Percentiles rank a stretch among this genome's conserved stretches.
phyloP scores from a whole-genome alignment of 2,113 vertebrate genomes.

The Solea solea region DNA sequence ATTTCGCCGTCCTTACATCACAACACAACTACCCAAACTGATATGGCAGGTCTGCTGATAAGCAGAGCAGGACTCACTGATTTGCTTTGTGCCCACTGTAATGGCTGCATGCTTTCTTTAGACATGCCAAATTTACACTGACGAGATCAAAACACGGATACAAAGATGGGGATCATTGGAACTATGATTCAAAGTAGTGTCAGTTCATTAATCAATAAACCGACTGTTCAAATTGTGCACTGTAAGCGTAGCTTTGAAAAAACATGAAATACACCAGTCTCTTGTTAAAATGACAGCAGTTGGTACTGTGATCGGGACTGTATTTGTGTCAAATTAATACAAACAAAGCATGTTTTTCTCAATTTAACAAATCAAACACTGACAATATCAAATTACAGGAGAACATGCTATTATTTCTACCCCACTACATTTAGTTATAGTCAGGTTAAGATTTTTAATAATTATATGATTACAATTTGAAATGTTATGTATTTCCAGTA shows the following conservation, averaged over 20 bases:
- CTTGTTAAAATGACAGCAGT: neutral
- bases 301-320: neutral
- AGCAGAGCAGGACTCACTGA: slow-evolving; percentile 72
- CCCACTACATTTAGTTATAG: too few species aligned
- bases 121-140: slow-evolving; percentile 50
- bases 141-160: slow-evolving; percentile 43
- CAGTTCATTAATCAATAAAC: neutral
- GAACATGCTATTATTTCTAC: neutral
- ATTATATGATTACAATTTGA: too few species aligned
- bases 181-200: neutral
- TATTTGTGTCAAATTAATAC: slow-evolving; percentile 6
- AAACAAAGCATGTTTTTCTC: slow-evolving; percentile 8
- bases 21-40: slow-evolving; percentile 77
- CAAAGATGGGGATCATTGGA: slow-evolving; percentile 18
- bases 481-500: too few species aligned
- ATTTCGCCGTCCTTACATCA: slow-evolving; percentile 79
- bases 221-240: neutral
- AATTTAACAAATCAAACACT: slow-evolving; percentile 5
- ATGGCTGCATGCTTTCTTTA: slow-evolving; percentile 67
- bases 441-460: too few species aligned
- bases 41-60: slow-evolving; percentile 76
- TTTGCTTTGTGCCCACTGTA: slow-evolving; percentile 75
- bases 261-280: slow-evolving; percentile 2
- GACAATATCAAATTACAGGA: neutral
- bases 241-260: neutral